A percentile compares a stretch with the other conserved stretches of the same genome.
These are phyloP conservation scores for Rostratula benghalensis DNA, from an alignment of 2,113 vertebrate species.

Conservation along the genomic window DNA sequence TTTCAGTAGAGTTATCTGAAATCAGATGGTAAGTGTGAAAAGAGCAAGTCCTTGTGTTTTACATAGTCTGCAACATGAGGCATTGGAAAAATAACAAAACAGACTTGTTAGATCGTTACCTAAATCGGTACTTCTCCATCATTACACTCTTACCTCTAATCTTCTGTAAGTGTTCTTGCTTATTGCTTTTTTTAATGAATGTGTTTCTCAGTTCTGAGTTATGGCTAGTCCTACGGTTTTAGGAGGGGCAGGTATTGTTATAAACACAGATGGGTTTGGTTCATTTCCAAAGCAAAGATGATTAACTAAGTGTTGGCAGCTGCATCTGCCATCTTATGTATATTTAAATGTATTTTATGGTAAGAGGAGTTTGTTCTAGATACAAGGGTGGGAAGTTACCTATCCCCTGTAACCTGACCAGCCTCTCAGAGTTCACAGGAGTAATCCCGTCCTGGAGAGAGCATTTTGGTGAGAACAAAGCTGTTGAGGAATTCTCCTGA, in stretches of 20 bases:
- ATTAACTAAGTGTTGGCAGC: conserved; percentile 1
- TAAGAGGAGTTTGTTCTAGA: background rate
- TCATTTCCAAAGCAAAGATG: background rate
- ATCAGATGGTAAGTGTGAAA: background rate
- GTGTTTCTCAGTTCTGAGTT: background rate
- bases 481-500: background rate
- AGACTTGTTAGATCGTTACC: background rate
- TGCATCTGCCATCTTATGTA: background rate
- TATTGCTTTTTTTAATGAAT: conserved; percentile 18
- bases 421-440: background rate
- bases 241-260: conserved; percentile 15
- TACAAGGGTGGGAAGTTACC: background rate
- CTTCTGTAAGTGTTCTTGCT: background rate
- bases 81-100: background rate
- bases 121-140: background rate
- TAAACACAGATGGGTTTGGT: background rate
- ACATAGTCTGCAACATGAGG: background rate
- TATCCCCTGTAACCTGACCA: background rate
- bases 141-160: background rate
- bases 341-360: conserved; percentile 24
- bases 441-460: background rate
- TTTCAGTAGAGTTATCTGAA: background rate
- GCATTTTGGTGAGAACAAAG: background rate
- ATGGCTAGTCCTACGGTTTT: background rate
- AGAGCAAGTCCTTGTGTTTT: background rate